Evolutionary conservation across 2,888 invertebrate genomes (phyloP).

Genomic region (Dascillus cervinus): DNA sequence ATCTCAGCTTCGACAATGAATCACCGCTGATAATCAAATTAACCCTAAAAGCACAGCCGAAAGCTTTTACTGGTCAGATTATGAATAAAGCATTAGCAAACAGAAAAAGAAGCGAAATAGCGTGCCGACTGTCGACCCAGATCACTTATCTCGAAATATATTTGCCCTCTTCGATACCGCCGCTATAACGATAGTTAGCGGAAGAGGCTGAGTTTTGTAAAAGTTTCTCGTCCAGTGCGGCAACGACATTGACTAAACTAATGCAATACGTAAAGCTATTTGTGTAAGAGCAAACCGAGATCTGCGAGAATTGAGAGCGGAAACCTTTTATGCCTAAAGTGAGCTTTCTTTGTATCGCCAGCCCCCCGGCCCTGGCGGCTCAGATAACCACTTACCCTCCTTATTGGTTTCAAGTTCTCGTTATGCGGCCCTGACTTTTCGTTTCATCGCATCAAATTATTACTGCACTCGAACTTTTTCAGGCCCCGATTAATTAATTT

Average conservation of each 20-base stretch:
- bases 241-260: conserved; percentile 21
- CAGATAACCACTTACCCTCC: conserved; percentile 14
- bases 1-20: conserved; percentile 32
- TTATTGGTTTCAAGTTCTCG: conserved; percentile 14
- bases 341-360: conserved; percentile 9
- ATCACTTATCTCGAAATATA: background rate
- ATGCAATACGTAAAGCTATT: conserved; percentile 23
- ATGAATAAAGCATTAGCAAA: conserved; percentile 22
- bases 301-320: conserved; percentile 21
- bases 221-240: conserved; percentile 17
- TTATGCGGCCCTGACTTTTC: too few species aligned
- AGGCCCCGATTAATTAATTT: too few species aligned
- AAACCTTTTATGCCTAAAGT: conserved; percentile 32
- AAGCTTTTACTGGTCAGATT: conserved; percentile 31
- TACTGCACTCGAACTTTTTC: too few species aligned
- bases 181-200: conserved; percentile 20
- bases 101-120: conserved; percentile 1
- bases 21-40: conserved; percentile 36
- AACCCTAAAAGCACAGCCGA: conserved; percentile 33
- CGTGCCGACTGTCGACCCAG: background rate
- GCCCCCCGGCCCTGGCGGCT: conserved; percentile 14
- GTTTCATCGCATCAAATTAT: too few species aligned
- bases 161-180: conserved; percentile 8
- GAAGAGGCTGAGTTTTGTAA: conserved; percentile 19
- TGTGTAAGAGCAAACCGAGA: conserved; percentile 24